Percentiles rank a stretch among this genome's conserved stretches.
phyloP scores from a whole-genome alignment of 2,113 vertebrate species.

The Nesospiza acunhae region DNA sequence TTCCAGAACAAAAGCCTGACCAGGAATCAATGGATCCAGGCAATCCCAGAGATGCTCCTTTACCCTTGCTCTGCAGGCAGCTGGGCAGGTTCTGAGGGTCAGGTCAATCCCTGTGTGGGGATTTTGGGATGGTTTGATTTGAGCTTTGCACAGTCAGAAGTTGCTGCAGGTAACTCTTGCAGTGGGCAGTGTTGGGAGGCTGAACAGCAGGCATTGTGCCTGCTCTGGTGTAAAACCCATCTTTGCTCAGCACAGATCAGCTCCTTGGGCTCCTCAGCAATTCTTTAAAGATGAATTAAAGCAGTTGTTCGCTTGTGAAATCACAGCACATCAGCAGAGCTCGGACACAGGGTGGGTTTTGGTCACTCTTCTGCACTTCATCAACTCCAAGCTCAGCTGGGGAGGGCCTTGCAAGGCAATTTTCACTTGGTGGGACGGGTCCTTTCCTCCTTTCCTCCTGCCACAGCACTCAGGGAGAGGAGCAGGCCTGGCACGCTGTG shows the following conservation, averaged over 20 bases:
- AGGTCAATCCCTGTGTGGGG: not conserved
- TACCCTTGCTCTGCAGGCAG: not conserved
- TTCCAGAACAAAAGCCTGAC: not conserved
- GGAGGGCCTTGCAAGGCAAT: not conserved
- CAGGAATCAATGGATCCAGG: not conserved
- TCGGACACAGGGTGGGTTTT: not conserved
- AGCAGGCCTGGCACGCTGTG: rapidly evolving
- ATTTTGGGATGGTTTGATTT: not conserved
- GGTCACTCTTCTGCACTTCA: not conserved
- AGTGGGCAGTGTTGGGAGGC: not conserved
- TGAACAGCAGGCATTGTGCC: not conserved
- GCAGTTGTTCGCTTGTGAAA: not conserved
- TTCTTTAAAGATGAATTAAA: not conserved
- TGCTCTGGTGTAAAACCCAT: not conserved
- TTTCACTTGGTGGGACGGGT: not conserved
- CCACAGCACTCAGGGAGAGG: rapidly evolving
- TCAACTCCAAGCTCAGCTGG: not conserved
- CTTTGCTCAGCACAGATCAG: not conserved
- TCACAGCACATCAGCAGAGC: not conserved
- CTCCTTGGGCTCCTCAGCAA: not conserved
- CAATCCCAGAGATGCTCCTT: not conserved
- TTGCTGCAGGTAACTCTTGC: not conserved
- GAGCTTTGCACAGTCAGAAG: not conserved
- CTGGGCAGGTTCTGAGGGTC: not conserved
- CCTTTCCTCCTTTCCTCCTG: not conserved